Conservation (phyloP, 2,888 invertebrate species). For the Galerucella calmariensis region DNA sequence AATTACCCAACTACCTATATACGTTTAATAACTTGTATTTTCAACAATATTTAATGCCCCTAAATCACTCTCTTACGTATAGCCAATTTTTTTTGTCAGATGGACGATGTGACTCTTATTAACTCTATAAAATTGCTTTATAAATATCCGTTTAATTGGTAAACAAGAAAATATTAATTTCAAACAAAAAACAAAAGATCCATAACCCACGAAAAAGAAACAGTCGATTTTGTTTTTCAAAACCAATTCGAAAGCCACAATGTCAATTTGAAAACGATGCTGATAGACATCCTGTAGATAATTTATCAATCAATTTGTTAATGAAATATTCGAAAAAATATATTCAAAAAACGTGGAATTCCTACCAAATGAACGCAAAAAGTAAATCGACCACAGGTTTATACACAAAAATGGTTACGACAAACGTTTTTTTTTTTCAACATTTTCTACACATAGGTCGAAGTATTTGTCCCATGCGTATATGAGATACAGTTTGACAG, state of each 20-base stretch:
- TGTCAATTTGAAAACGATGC: slow-evolving; percentile 31
- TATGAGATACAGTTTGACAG: too few species aligned
- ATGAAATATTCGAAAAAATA: slow-evolving; percentile 30
- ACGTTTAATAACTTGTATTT: too few species aligned
- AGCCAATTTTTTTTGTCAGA: too few species aligned
- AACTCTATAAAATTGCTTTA: too few species aligned
- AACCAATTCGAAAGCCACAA: slow-evolving; percentile 23
- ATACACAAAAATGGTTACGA: slow-evolving; percentile 11
- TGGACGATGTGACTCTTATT: too few species aligned
- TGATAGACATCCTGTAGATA: slow-evolving; percentile 27
- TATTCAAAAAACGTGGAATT: slow-evolving; percentile 27
- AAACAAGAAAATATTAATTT: neutral
- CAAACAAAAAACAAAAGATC: too few species aligned
- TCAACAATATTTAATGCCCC: too few species aligned
- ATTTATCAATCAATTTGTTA: slow-evolving; percentile 33
- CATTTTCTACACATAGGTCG: too few species aligned
- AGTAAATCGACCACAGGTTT: slow-evolving; percentile 27
- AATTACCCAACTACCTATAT: neutral
- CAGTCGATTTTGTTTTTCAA: slow-evolving; percentile 23
- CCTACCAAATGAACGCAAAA: slow-evolving; percentile 22
- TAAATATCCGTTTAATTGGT: neutral
- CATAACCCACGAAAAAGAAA: slow-evolving; percentile 13
- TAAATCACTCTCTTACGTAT: too few species aligned
- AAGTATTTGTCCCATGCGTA: too few species aligned
- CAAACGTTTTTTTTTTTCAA: too few species aligned